phyloP scores from a whole-genome alignment of 35 echinoderm and acorn worm species.

The Eucidaris tribuloides region DNA sequence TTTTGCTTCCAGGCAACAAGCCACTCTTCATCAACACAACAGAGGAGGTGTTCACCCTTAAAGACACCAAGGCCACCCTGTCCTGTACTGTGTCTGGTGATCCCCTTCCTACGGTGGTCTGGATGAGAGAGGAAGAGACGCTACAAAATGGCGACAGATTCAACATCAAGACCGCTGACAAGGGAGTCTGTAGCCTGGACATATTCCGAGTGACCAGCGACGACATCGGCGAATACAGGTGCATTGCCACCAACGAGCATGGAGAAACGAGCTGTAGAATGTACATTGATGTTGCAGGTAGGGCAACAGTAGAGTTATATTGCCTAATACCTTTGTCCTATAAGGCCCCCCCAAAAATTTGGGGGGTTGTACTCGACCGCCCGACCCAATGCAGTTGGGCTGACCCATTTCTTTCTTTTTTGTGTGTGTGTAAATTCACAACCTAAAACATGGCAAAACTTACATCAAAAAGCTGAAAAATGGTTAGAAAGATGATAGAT shows the following conservation, averaged over 20 bases:
- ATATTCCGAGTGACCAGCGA: slow-evolving; percentile 63
- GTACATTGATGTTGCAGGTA: slow-evolving; percentile 96
- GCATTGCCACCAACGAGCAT: slow-evolving; percentile 76
- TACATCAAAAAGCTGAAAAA: no score
- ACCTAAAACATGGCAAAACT: no score
- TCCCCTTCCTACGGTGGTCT: slow-evolving; percentile 61
- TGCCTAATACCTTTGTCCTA: no score
- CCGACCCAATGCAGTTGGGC: no score
- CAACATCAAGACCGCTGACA: slow-evolving; percentile 23
- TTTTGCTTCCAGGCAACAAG: slow-evolving; percentile 16
- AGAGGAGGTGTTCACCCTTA: slow-evolving; percentile 79
- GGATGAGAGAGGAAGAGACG: slow-evolving; percentile 83
- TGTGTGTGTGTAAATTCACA: no score
- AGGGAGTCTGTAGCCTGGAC: slow-evolving; percentile 44
- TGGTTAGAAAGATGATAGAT: no score
- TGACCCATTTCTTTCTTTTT: no score
- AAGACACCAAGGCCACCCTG: slow-evolving; percentile 50
- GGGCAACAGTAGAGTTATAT: not conserved
- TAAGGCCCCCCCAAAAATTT: no score
- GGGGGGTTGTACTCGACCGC: no score
- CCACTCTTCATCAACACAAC: slow-evolving; percentile 60
- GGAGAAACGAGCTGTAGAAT: slow-evolving; percentile 69
- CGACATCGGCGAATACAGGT: slow-evolving; percentile 97
- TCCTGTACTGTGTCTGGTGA: slow-evolving; percentile 60
- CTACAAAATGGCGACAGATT: slow-evolving; percentile 47